Conservation (phyloP, 2,797 vertebrate genomes). For the Xenops minutus region DNA sequence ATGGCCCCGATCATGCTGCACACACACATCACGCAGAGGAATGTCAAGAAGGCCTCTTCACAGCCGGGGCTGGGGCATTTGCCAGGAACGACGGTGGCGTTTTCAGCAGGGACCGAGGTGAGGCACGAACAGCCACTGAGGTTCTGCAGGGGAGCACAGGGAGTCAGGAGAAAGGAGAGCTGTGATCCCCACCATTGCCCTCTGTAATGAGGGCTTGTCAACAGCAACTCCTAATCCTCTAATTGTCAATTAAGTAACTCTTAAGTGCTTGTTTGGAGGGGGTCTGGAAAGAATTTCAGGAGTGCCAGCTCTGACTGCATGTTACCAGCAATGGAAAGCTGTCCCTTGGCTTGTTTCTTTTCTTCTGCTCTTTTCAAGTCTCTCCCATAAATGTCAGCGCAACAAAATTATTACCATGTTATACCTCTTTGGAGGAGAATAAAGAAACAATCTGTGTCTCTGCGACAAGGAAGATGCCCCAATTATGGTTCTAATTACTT, state of each 20-base stretch:
- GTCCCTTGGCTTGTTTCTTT: constrained; percentile 29
- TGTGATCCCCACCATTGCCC: background rate
- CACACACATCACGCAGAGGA: constrained; percentile 95
- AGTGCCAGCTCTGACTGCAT: background rate
- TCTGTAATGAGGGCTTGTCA: background rate
- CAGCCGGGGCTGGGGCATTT: constrained; percentile 94
- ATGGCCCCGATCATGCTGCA: constrained; percentile 98
- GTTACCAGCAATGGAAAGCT: background rate
- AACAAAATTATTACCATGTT: constrained; percentile 36
- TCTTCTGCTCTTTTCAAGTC: constrained; percentile 33
- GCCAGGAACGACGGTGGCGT: constrained; percentile 84
- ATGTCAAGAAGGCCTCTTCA: constrained; percentile 92
- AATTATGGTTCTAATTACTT: constrained; percentile 64
- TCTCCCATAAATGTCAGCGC: background rate
- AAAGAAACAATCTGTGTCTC: constrained; percentile 48
- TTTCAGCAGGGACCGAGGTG: constrained; percentile 73
- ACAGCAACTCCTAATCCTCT: background rate
- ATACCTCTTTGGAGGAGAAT: constrained; percentile 46
- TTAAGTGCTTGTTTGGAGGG: background rate
- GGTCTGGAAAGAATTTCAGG: constrained; percentile 27
- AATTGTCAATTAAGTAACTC: constrained; percentile 47
- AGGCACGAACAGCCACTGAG: constrained; percentile 89
- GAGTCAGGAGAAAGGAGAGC: background rate
- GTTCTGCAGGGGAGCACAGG: constrained; percentile 80
- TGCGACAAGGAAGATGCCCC: constrained; percentile 45